These are phyloP conservation scores for Meandrusa payeni DNA, from an alignment of 2,888 invertebrate genomes.

Conservation along the genomic window DNA sequence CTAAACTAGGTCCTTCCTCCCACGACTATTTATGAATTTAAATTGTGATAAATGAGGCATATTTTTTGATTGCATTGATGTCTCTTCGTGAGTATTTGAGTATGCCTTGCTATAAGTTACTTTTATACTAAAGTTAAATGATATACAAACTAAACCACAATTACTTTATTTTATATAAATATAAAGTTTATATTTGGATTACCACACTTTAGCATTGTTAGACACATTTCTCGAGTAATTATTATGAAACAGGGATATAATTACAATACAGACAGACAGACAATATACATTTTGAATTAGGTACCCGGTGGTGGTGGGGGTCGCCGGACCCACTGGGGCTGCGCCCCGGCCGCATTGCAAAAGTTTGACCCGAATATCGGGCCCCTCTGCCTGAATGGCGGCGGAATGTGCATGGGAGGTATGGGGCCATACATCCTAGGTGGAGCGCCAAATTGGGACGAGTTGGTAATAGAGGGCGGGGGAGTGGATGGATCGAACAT, in stretches of 20 bases:
- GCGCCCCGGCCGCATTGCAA: conserved; percentile 44
- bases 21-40: too few species aligned
- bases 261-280: conserved; percentile 22
- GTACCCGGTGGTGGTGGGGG: conserved; percentile 70
- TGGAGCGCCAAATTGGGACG: conserved; percentile 51
- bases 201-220: conserved; percentile 71
- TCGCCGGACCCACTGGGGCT: conserved; percentile 54
- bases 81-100: too few species aligned
- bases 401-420: conserved; percentile 36
- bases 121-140: too few species aligned
- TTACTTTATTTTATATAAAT: conserved; percentile 71
- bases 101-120: too few species aligned
- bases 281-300: conserved; percentile 43
- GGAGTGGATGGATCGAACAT: conserved; percentile 40
- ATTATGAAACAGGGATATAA: conserved; percentile 38
- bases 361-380: conserved; percentile 51
- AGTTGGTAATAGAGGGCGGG: conserved; percentile 37
- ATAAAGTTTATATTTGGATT: conserved; percentile 74
- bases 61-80: too few species aligned
- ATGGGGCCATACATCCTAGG: conserved; percentile 42
- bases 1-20: too few species aligned
- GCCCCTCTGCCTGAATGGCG: conserved; percentile 42
- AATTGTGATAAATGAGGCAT: too few species aligned
- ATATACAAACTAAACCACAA: conserved; percentile 32
- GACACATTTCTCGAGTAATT: conserved; percentile 40